Percentiles rank a stretch among this genome's conserved stretches.
phyloP scores from a whole-genome alignment of 2,888 invertebrate genomes.

The Drosophila hamatofila region DNA sequence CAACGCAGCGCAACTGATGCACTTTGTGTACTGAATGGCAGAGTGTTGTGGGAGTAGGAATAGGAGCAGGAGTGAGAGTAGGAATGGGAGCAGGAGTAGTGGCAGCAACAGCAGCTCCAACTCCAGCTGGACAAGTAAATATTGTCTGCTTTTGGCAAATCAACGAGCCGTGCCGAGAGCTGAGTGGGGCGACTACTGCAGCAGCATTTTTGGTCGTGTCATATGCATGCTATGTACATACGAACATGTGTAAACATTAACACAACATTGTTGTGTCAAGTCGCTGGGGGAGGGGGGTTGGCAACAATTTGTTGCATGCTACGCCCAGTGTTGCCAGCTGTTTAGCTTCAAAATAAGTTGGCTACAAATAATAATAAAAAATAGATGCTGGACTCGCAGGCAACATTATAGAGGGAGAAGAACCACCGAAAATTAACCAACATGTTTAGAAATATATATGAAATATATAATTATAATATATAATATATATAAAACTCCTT shows the following conservation, averaged over 20 bases:
- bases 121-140: conserved; percentile 19
- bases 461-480: no score
- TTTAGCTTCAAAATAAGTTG: no score
- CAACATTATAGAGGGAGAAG: no score
- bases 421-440: no score
- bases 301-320: conserved; percentile 79
- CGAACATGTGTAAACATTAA: conserved; percentile 74
- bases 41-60: conserved; percentile 4
- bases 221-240: conserved; percentile 48
- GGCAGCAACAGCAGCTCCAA: not conserved
- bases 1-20: conserved; percentile 80
- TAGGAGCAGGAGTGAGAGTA: not conserved
- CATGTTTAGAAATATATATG: no score
- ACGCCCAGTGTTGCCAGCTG: no score
- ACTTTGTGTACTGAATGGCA: conserved; percentile 60
- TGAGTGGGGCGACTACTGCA: conserved; percentile 26
- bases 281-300: not conserved
- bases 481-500: no score
- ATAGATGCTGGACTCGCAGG: no score
- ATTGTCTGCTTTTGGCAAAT: conserved; percentile 72
- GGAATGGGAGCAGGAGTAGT: not conserved
- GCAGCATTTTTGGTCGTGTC: conserved; percentile 53
- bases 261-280: conserved; percentile 70
- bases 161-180: conserved; percentile 50
- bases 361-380: no score